Evolutionary conservation across 2,113 vertebrate genomes (phyloP).

Genomic region (Cinclus mexicanus): DNA sequence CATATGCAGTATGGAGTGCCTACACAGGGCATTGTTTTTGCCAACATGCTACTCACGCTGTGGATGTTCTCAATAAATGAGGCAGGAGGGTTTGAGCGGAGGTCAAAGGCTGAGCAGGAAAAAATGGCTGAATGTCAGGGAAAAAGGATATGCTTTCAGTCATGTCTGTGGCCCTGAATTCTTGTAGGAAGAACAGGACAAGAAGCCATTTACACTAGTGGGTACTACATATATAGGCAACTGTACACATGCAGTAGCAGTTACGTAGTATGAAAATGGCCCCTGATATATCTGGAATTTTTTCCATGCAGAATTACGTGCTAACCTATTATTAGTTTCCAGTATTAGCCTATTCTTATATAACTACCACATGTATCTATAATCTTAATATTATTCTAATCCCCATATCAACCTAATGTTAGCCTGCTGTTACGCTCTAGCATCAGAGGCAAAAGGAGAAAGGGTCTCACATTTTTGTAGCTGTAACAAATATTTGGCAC

Average conservation of each 20-base stretch:
- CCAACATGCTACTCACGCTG: neutral
- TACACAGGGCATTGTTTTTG: neutral
- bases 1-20: neutral
- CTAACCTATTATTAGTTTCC: neutral
- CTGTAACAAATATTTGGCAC: neutral
- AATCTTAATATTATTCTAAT: neutral
- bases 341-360: neutral
- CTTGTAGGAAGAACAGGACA: neutral
- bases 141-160: neutral
- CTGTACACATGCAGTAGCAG: neutral
- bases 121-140: neutral
- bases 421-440: neutral
- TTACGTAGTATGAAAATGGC: neutral
- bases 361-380: neutral
- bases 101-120: neutral
- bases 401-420: neutral
- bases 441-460: neutral
- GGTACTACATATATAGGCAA: neutral
- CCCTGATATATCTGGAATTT: neutral
- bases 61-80: neutral
- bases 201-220: neutral
- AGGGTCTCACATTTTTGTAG: neutral
- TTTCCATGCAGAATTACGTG: neutral
- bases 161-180: neutral
- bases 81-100: neutral